Evolutionary conservation across 2,113 vertebrate genomes (phyloP), one percentile per base, ranked within the genome.

Genomic region (Chascanopsetta lugubris): DNA sequence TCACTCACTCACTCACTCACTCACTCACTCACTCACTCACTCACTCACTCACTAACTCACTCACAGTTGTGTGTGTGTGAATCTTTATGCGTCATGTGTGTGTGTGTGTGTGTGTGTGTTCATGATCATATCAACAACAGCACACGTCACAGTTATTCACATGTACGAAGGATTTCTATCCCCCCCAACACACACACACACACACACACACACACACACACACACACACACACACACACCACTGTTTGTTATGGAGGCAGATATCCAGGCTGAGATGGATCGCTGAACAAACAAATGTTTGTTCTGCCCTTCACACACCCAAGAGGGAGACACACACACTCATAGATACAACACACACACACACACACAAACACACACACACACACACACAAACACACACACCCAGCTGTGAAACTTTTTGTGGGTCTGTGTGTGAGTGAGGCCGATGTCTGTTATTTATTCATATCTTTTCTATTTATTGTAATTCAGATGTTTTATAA

Each of bases 201-300:
- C 13, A 4, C 34, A 3, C 8, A 8, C 29, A 30, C n/a, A n/a
- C 2, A 8, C n/a, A 2, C 5, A n/a, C 34, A 1, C 34, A 1
- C 34, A 3, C 34, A 1, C 13, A 4, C 34, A 3, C 8, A 8
- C 29, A 30, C n/a, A n/a, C 2, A 8, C n/a, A 2, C 5, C 53
- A 38, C 63, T 64, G 74, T 82, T 80, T 83, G 79, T 75, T 69
- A 78, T 78, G 68, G 76, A 71, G 58, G 71, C 27, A 42, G 76
- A 64, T 55, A 75, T 72, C 38, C 13, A 53, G 66, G 54, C 76
- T 74, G 85, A 90, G 86, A 89, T 61, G 87, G 92, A 93, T 93
- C 86, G 87, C 47, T 89, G 91, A 89, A 85, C 91, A 93, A 94
- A 93, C 93, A 94, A 96, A 96, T 93, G 94, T 96, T 97, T 95